A percentile compares a stretch with the other conserved stretches of the same genome.
Evolutionary conservation across 2,888 invertebrate genomes (phyloP).

Genomic region (Brenthis hecate): DNA sequence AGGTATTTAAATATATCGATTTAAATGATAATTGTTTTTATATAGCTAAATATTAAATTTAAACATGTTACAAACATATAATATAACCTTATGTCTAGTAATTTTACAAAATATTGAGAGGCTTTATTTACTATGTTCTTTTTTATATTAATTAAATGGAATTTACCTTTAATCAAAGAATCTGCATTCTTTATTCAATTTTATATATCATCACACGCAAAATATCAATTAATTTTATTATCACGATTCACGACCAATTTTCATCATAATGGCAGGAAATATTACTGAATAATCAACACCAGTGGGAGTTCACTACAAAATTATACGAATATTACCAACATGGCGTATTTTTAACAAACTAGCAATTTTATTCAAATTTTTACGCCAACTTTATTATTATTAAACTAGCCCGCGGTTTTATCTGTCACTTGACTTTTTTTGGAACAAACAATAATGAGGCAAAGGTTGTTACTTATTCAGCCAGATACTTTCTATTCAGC

Average conservation of each 20-base stretch:
- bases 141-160: no score
- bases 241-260: no score
- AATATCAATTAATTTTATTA: neutral
- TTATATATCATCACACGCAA: neutral
- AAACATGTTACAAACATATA: no score
- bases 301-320: constrained; percentile 4
- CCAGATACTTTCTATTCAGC: constrained; percentile 5
- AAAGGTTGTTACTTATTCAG: constrained; percentile 11
- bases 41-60: no score
- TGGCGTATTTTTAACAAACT: constrained; percentile 8
- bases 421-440: neutral
- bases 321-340: constrained; percentile 10
- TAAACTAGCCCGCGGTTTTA: constrained; percentile 9
- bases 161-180: no score
- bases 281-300: neutral
- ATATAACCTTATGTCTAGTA: no score
- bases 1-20: no score
- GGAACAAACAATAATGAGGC: constrained; percentile 1
- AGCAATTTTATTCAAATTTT: constrained; percentile 9
- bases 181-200: no score
- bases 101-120: no score
- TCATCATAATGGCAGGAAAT: no score
- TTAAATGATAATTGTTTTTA: no score
- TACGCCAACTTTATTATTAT: neutral
- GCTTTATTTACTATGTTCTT: no score